Conservation (phyloP, 35 echinoderm and acorn worm species). For the Heliocidaris erythrogramma region DNA sequence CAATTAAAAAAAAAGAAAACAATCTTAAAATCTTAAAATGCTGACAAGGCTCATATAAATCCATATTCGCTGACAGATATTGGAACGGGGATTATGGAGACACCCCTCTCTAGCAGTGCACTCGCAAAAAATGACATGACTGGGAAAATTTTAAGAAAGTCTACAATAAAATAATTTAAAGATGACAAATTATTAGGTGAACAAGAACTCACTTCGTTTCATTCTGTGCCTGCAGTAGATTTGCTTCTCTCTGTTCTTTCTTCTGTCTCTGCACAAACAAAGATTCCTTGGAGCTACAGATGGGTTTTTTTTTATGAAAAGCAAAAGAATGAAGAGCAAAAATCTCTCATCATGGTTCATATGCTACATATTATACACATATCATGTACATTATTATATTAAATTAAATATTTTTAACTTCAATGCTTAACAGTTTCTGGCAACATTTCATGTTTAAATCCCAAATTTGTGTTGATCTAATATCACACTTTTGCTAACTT, state of each 20-base stretch:
- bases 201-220: constrained; percentile 72
- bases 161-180: too few species aligned
- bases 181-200: too few species aligned
- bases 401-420: too few species aligned
- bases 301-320: background rate
- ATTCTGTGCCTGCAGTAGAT: constrained; percentile 78
- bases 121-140: background rate
- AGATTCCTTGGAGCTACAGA: constrained; percentile 88
- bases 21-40: background rate
- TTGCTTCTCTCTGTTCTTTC: constrained; percentile 94
- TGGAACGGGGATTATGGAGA: too few species aligned
- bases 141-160: too few species aligned
- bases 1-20: background rate
- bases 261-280: constrained; percentile 89
- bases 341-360: background rate
- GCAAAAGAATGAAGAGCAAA: background rate
- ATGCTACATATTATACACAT: background rate
- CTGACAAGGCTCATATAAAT: too few species aligned
- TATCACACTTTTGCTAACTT: too few species aligned
- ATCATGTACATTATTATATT: too few species aligned
- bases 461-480: too few species aligned
- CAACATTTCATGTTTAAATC: too few species aligned
- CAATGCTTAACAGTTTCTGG: too few species aligned
- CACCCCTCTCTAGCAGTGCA: background rate
- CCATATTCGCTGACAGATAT: too few species aligned